Evolutionary conservation across 1,140 invertebrate genomes (phyloP).

Genomic region (Eciton burchellii): DNA sequence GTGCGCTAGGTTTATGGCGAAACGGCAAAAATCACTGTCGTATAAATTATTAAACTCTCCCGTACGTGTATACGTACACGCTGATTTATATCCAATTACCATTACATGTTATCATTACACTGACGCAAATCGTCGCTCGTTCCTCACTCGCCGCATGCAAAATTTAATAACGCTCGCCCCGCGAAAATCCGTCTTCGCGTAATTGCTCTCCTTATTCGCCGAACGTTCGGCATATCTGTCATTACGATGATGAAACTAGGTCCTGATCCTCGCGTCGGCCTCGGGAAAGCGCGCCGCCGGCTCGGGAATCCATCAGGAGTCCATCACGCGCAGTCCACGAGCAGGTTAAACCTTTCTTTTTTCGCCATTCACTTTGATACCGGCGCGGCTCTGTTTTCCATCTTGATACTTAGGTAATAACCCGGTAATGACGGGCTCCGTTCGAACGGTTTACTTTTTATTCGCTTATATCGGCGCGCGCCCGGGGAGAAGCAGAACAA

Average conservation of each 20-base stretch:
- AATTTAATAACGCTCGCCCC: too few species aligned
- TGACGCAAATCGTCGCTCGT: too few species aligned
- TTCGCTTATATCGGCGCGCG: constrained; percentile 68
- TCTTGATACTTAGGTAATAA: constrained; percentile 82
- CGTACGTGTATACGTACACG: too few species aligned
- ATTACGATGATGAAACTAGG: not conserved
- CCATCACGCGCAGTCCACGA: not conserved
- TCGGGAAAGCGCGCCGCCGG: not conserved
- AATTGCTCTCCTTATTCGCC: not conserved
- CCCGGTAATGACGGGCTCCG: constrained; percentile 79
- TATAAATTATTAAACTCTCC: too few species aligned
- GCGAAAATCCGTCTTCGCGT: not conserved
- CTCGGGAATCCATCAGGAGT: not conserved
- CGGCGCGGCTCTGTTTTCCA: constrained; percentile 68
- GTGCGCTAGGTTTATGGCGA: too few species aligned
- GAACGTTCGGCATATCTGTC: not conserved
- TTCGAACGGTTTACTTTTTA: constrained; percentile 78
- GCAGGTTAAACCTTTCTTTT: constrained; percentile 20
- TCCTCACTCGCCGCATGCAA: too few species aligned
- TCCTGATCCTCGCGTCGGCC: not conserved
- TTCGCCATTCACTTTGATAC: constrained; percentile 62
- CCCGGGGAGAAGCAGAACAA: constrained; percentile 75
- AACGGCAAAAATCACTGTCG: too few species aligned
- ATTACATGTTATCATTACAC: too few species aligned
- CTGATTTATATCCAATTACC: too few species aligned